A percentile compares a stretch with the other conserved stretches of the same genome.
Conservation (phyloP, 2,113 vertebrate genomes). For the Stegostoma tigrinum region DNA sequence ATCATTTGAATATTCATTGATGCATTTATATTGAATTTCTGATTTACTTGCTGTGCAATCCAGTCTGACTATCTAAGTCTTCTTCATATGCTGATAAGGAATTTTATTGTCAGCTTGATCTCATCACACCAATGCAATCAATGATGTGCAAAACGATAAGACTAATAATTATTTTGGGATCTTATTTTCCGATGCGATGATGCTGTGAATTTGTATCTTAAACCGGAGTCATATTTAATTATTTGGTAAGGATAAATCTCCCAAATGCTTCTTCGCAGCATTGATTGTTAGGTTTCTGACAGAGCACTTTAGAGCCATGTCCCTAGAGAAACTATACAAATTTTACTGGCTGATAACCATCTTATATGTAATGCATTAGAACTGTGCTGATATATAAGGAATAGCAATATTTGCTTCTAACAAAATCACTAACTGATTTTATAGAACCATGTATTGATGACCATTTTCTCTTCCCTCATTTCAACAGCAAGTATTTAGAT, state of each 20-base stretch:
- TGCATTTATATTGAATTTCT: not conserved
- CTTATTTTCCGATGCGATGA: constrained; percentile 12
- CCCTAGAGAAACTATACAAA: not conserved
- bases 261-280: not conserved
- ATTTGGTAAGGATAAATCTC: not conserved
- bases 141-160: not conserved
- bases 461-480: not conserved
- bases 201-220: not conserved
- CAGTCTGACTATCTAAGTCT: not conserved
- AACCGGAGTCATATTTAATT: not conserved
- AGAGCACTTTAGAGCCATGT: constrained; percentile 1
- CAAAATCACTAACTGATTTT: not conserved
- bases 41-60: not conserved
- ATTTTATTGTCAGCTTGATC: not conserved
- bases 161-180: not conserved
- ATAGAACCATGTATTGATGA: not conserved
- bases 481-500: not conserved
- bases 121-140: not conserved
- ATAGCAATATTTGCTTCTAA: not conserved
- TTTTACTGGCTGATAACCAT: not conserved
- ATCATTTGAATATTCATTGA: constrained; percentile 25
- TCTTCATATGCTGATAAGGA: not conserved
- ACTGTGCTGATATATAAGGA: not conserved
- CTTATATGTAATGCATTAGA: not conserved
- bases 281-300: constrained; percentile 7